Percentiles rank a stretch among this genome's conserved stretches.
Evolutionary conservation across 1,140 invertebrate species (phyloP).

Genomic region (Zaprionus gabonicus): DNA sequence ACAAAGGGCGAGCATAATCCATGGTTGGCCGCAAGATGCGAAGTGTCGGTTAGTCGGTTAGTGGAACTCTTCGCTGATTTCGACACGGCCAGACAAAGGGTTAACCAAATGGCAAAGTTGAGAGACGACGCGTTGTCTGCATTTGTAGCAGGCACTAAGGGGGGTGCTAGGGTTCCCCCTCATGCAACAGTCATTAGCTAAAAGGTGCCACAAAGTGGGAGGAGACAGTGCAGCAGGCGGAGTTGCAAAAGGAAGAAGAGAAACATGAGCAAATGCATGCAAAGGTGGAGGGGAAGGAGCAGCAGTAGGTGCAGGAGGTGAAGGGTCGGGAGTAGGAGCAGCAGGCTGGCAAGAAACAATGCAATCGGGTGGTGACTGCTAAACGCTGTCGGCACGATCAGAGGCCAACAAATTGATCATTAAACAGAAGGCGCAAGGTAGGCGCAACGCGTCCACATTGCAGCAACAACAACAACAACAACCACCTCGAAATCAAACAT

Average conservation of each 20-base stretch:
- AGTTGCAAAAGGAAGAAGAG: background rate
- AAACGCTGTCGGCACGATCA: constrained; percentile 80
- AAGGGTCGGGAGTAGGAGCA: background rate
- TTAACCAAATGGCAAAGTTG: background rate
- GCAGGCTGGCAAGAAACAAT: constrained; percentile 31
- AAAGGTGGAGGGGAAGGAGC: background rate
- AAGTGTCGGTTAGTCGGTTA: constrained; percentile 47
- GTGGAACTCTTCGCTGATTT: constrained; percentile 42
- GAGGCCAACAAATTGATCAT: constrained; percentile 83
- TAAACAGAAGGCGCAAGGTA: constrained; percentile 80
- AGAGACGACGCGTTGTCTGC: constrained; percentile 55
- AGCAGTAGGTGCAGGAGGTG: too few species aligned
- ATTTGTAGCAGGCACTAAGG: constrained; percentile 7
- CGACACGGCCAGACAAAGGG: constrained; percentile 41
- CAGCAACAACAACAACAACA: constrained; percentile 6
- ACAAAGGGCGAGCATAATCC: constrained; percentile 44
- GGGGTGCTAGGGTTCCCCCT: constrained; percentile 54
- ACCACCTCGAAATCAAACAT: constrained; percentile 73
- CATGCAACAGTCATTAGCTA: constrained; percentile 70
- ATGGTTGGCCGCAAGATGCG: constrained; percentile 54
- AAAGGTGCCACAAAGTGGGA: background rate
- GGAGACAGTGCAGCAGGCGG: background rate
- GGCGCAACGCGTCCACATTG: constrained; percentile 56
- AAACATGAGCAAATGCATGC: background rate
- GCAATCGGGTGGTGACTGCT: constrained; percentile 49